Percentiles rank a stretch among this genome's conserved stretches.
Conservation (phyloP, 2,888 invertebrate genomes). For the Drosophila acutilabella region DNA sequence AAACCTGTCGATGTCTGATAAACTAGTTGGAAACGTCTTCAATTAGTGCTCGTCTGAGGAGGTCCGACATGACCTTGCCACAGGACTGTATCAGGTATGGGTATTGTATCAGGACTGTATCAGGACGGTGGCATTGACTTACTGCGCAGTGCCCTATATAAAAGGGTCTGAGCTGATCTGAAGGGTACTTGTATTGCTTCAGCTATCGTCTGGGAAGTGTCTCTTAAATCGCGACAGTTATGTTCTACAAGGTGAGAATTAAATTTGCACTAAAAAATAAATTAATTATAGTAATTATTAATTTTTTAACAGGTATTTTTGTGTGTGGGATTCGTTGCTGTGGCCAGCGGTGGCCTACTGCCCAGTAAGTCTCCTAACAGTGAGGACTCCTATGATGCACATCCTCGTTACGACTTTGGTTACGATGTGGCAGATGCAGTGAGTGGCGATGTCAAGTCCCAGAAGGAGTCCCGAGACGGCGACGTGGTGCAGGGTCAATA, state of each 20-base stretch:
- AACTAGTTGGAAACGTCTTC: conserved; percentile 59
- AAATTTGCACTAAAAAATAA: neutral
- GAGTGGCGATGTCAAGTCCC: conserved; percentile 86
- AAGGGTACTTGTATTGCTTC: conserved; percentile 45
- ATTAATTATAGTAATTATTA: neutral
- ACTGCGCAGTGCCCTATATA: conserved; percentile 63
- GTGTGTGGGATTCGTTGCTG: conserved; percentile 63
- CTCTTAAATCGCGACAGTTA: conserved; percentile 37
- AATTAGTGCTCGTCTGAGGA: conserved; percentile 66
- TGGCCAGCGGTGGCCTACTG: conserved; percentile 72
- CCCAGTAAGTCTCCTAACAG: conserved; percentile 53
- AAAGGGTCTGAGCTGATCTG: conserved; percentile 16
- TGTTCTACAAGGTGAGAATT: conserved; percentile 76
- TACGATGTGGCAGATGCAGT: conserved; percentile 85
- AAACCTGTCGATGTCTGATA: conserved; percentile 75
- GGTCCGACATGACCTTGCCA: conserved; percentile 67
- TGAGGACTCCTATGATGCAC: conserved; percentile 76
- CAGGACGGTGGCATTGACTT: conserved; percentile 73
- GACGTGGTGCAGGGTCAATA: conserved; percentile 86
- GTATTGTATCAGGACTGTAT: conserved; percentile 55
- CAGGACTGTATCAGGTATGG: conserved; percentile 56
- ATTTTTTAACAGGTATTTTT: conserved; percentile 34
- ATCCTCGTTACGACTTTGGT: conserved; percentile 85
- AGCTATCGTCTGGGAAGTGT: conserved; percentile 42
- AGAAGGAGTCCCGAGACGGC: conserved; percentile 86